A percentile compares a stretch with the other conserved stretches of the same genome.
phyloP scores from a whole-genome alignment of 2,797 vertebrate species.

The Coendou prehensilis region DNA sequence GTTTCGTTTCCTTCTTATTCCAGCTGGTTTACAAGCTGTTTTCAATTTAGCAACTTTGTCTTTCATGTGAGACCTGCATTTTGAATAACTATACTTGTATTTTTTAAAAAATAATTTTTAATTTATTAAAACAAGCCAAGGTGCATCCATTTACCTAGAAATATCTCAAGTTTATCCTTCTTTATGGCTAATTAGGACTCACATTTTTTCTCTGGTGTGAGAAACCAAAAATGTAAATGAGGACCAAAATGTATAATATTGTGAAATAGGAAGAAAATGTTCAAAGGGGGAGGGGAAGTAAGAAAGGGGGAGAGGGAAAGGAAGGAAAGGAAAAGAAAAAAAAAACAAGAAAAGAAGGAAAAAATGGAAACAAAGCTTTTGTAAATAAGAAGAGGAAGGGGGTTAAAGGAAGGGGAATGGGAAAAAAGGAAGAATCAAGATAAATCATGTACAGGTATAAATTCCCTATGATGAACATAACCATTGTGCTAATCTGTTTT shows the following conservation, averaged over 20 bases:
- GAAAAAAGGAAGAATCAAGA: background rate
- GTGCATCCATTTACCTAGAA: background rate
- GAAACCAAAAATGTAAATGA: background rate
- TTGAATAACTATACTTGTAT: slow-evolving; percentile 4
- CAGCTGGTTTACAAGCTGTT: background rate
- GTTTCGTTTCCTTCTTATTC: background rate
- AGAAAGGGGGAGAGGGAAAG: background rate
- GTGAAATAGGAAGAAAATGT: background rate
- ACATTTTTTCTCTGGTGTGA: background rate
- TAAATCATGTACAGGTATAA: background rate
- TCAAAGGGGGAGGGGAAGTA: background rate
- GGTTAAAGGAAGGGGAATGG: background rate
- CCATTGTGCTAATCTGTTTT: slow-evolving; percentile 31
- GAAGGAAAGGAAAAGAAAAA: background rate
- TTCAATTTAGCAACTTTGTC: background rate
- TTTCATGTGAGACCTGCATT: slow-evolving; percentile 7
- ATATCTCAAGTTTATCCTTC: too few relatives aligned
- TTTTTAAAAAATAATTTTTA: slow-evolving; percentile 44
- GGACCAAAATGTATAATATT: background rate
- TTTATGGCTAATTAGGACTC: too few relatives aligned
- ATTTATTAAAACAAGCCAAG: background rate
- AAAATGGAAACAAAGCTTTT: background rate
- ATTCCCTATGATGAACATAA: background rate
- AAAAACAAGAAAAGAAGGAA: background rate
- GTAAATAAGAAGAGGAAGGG: background rate